Conservation (phyloP, 1,140 invertebrate species). For the Cotesia vestalis region DNA sequence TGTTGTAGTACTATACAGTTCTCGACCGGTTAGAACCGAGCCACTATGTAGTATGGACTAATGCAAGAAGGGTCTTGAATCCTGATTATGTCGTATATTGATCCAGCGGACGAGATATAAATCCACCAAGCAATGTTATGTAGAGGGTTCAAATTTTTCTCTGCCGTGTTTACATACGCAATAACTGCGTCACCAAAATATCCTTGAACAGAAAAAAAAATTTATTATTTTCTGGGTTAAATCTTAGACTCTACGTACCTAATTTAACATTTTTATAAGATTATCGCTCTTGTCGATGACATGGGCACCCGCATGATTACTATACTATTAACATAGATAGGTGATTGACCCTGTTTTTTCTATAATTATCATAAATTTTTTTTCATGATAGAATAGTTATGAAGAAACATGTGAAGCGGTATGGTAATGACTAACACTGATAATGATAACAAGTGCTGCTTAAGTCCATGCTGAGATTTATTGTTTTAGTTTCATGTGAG, state of each 20-base stretch:
- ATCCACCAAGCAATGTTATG: not conserved
- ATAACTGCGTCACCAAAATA: not conserved
- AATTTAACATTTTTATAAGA: slow-evolving; percentile 1
- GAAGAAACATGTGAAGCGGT: too few species aligned
- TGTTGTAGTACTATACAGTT: too few species aligned
- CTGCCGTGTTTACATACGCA: not conserved
- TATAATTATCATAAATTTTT: not conserved
- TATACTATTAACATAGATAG: not conserved
- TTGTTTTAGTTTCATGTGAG: too few species aligned
- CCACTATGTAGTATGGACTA: too few species aligned
- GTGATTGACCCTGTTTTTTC: slow-evolving; percentile 24
- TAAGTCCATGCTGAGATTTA: too few species aligned
- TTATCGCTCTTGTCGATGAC: not conserved
- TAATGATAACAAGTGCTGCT: not conserved
- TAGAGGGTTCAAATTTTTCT: not conserved
- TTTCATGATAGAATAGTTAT: not conserved
- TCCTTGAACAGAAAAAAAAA: slow-evolving; percentile 5
- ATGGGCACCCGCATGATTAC: slow-evolving; percentile 7
- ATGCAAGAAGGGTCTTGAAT: too few species aligned
- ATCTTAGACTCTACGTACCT: not conserved
- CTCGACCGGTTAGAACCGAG: too few species aligned
- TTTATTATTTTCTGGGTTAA: not conserved
- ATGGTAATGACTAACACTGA: too few species aligned
- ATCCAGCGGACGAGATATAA: not conserved
- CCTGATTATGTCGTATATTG: too few species aligned